phyloP scores from a whole-genome alignment of 2,113 vertebrate species.

The Saguinus imperator region DNA sequence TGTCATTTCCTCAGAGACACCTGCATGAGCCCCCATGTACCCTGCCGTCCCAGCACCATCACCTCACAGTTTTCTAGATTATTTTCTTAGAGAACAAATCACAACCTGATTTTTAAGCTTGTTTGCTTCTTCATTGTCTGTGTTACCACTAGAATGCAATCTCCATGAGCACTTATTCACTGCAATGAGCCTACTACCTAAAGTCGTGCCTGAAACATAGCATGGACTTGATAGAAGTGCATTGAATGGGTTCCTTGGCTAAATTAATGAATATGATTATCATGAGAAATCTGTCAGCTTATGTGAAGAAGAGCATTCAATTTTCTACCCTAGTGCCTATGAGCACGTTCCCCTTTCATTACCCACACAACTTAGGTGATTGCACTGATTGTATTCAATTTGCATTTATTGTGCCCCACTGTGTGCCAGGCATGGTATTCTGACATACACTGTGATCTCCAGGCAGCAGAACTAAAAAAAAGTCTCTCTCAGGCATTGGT shows the following conservation, averaged over 20 bases:
- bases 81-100: not conserved
- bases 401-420: not conserved
- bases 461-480: not conserved
- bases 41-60: no score
- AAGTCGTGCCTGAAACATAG: not conserved
- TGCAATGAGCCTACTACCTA: not conserved
- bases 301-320: not conserved
- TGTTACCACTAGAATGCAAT: not conserved
- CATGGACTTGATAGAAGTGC: not conserved
- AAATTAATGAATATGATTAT: not conserved
- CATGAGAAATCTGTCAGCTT: slow-evolving; percentile 26
- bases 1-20: not conserved
- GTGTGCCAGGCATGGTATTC: not conserved
- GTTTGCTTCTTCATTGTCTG: not conserved
- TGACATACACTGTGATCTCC: not conserved
- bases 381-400: not conserved
- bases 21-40: fast-evolving
- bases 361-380: no score
- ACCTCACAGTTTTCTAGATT: not conserved
- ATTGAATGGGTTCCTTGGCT: not conserved
- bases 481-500: not conserved
- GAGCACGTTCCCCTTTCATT: not conserved
- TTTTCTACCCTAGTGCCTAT: not conserved
- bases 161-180: not conserved
- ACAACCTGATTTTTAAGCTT: not conserved